Base-by-base conservation (phyloP, 2,113 vertebrate species). In the Lycocorax pyrrhopterus region DNA sequence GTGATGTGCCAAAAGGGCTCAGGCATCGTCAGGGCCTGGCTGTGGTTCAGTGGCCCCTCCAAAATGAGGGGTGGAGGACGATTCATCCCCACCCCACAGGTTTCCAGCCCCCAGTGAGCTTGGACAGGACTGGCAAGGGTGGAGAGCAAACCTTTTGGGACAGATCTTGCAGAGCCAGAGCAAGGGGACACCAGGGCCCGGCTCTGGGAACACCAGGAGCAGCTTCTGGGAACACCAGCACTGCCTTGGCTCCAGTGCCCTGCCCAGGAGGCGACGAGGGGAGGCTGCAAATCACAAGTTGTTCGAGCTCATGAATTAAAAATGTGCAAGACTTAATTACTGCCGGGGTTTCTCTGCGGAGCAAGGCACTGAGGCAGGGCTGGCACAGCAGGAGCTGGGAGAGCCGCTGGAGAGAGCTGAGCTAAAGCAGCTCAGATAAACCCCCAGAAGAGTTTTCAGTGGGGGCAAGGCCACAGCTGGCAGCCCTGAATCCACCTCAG, bases 281-380 rank as follows among this genome's bases (percentile, higher is more conserved):
- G 30, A 64, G 0, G 0, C 46, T 69, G 67, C 67, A 49, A 73
- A 74, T 32, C 92, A 29, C 68, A 41, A n/a, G 25, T 79, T 64
- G 79, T 44, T 62, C 3, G 14, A 86, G 89, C 64, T 93, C 33
- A 72, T 55, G 15, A 73, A 90, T 94, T 97, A 94, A 81, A 92
- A 81, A 81, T 44, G 55, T 59, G 73, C 4, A 3, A 87, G 84
- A 66, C 68, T 96, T 97, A 90, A 96, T 95, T 94, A 93, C 91
- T 52, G 83, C 73, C 1, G 1, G 68, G 39, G 35, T 37, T 81
- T 33, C 92, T 86, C 93, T 89, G 43, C 0, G 2, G 86, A 87
- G 83, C 21, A 37, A 37, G 84, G 69, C 52, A 15, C 77, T 0
- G 33, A 43, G 63, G 30, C 77, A 55, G 82, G 67, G 78, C 84